Evolutionary conservation across 1,140 invertebrate genomes (phyloP).

Genomic region (Nautilus pompilius): DNA sequence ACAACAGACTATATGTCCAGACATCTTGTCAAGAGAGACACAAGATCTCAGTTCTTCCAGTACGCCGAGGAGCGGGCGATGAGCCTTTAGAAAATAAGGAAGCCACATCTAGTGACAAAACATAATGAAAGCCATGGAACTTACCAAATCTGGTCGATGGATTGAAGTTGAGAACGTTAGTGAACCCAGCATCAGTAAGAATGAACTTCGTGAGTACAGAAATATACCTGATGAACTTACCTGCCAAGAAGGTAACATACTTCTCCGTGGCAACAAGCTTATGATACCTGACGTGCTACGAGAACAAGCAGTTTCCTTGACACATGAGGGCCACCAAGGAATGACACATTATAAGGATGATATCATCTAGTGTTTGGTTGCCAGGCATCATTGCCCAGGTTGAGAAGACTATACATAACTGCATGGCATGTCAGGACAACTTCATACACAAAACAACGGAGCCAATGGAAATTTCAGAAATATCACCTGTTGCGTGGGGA

Average conservation of each 20-base stretch:
- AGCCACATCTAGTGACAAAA: slow-evolving; percentile 10
- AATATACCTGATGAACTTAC: slow-evolving; percentile 5
- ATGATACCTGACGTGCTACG: slow-evolving; percentile 10
- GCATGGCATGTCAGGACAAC: too few relatives aligned
- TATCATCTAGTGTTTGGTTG: slow-evolving; percentile 4
- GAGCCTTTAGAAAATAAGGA: slow-evolving; percentile 15
- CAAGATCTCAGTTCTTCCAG: not conserved
- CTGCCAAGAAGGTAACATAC: slow-evolving; percentile 5
- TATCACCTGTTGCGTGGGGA: slow-evolving; percentile 26
- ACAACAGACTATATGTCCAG: not conserved
- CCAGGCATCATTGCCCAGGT: slow-evolving; percentile 4
- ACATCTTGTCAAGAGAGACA: not conserved
- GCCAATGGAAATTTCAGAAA: slow-evolving; percentile 15
- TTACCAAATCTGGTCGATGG: not conserved
- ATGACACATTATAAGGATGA: too few relatives aligned
- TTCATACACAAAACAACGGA: slow-evolving; percentile 10
- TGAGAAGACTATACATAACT: slow-evolving; percentile 8
- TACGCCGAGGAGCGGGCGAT: slow-evolving; percentile 14
- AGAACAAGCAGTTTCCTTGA: not conserved
- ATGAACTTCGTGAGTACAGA: not conserved
- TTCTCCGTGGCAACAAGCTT: slow-evolving; percentile 5
- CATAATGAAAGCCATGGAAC: slow-evolving; percentile 6
- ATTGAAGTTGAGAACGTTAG: slow-evolving; percentile 6
- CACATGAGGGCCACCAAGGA: too few relatives aligned
- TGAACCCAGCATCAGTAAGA: slow-evolving; percentile 3